phyloP scores from a whole-genome alignment of 2,797 vertebrate genomes.

The Paedocypris micromegethes region DNA sequence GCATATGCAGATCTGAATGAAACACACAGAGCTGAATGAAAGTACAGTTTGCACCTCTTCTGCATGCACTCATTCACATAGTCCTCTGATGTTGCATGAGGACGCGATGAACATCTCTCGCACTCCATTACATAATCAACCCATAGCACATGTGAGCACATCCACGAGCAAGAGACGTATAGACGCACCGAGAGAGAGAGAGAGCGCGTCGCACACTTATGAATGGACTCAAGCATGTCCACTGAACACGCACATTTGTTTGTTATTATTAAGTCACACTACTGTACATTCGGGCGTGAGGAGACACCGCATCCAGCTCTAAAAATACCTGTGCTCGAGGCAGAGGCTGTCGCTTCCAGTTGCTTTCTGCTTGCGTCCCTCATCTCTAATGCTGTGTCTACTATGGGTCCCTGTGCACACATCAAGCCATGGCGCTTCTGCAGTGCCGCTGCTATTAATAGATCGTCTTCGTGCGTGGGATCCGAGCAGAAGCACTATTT shows the following conservation, averaged over 20 bases:
- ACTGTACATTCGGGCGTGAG: constrained; percentile 22
- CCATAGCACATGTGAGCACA: constrained; percentile 27
- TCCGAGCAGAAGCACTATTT: constrained; percentile 25
- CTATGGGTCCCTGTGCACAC: constrained; percentile 36
- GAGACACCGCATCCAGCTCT: constrained; percentile 38
- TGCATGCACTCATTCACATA: constrained; percentile 23
- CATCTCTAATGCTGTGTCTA: constrained; percentile 45
- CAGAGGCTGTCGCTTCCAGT: constrained; percentile 19
- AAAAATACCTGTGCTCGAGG: constrained; percentile 41
- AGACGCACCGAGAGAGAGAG: constrained; percentile 2
- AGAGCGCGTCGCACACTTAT: constrained; percentile 11
- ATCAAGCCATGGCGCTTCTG: constrained; percentile 44
- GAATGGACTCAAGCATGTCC: constrained; percentile 12
- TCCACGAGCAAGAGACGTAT: constrained; percentile 17
- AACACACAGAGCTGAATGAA: constrained; percentile 12
- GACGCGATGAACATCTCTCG: constrained; percentile 20
- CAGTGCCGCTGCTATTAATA: constrained; percentile 62
- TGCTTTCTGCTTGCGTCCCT: constrained; percentile 28
- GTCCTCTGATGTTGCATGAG: constrained; percentile 35
- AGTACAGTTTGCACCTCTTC: not conserved
- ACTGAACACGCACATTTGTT: constrained; percentile 7
- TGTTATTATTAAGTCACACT: constrained; percentile 4
- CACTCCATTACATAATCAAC: constrained; percentile 43
- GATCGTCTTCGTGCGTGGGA: constrained; percentile 49
- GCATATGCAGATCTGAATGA: not conserved